Base-by-base conservation (phyloP, 2,113 vertebrate species). In the Crocuta crocuta region DNA sequence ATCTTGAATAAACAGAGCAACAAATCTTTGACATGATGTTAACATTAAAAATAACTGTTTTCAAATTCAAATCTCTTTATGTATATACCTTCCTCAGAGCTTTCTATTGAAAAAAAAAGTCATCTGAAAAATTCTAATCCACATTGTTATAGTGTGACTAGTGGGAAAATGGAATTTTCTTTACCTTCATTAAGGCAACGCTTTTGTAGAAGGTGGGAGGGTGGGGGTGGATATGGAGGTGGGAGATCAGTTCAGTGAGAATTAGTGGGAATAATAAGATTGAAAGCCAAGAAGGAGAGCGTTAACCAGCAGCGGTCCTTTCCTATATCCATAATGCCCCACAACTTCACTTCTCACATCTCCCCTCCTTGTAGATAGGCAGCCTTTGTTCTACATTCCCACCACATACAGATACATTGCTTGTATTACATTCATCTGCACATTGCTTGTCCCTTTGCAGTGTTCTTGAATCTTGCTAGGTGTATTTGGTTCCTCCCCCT, bases 31-130 rank as follows among this genome's bases (percentile, higher is more conserved):
- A 74, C 74, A 93, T n/a, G 33, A 17, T 28, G 39, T 26, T 92
- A 92, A 79, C n/a, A 71, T 53, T 82, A 61, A 50, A 66, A 94
- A 92, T 45, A 89, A 88, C 28, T n/a, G 31, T 80, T 95, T 95
- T 90, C 28, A 83, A 96, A 91, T 61, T 90, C 17, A 78, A 96
- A 87, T 61, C 28, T 28, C 61, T 63, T 89, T 35, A 81, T 48
- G n/a, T 39, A 81, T 26, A 94, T 13, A 71, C 35, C 79, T 92
- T 80, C 55, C 71, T 21, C 63, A 74, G 13, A 48, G 24, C 5
- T 86, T 90, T 97, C 70, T 80, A 84, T 10, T 71, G 48, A 33
- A 19, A 17, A 43, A 53, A 66, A 89, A 85, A 53, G 84, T 70
- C 35, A 92, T 23, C 65, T 76, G 48, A 79, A 84, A 95, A 95